Base-by-base conservation (phyloP, 2,888 invertebrate species). In the Anoncus sp. region DNA sequence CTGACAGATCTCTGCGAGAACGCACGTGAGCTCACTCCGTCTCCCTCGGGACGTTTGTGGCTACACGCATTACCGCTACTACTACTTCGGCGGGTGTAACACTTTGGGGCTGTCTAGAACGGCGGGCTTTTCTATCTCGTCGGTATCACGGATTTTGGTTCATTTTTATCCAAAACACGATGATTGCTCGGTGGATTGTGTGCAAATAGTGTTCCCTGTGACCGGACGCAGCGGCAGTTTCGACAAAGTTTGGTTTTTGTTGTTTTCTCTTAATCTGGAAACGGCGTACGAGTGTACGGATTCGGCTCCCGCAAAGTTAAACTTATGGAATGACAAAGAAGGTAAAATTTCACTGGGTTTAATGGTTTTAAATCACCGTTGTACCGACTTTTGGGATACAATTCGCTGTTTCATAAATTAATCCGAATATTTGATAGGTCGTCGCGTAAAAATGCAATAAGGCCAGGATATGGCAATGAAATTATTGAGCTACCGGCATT, bases 241-340 rank as follows among this genome's bases (percentile, higher is more conserved):
- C 74, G 16, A 66, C 62, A 63, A 51, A 78, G 69, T 76, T 70
- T 65, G 14, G 31, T 73, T 55, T 59, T 74, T 67, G n/a, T 63
- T 72, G 49, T 74, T 66, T 31, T 14, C 10, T 43, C 43, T 62
- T 20, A 35, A 47, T 69, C 73, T 65, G 66, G 53, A 60, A 74
- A 76, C 72, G 63, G 57, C 72, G 65, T 57, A 73, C 69, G 72
- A 70, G 78, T 76, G 69, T 57, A 69, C 70, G 69, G 63, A 76
- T 74, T 69, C 77, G 60, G 57, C 74, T 71, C 20, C 72, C 72
- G 72, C 74, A 35, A 72, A 69, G 75, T 77, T 75, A 71, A 70
- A 66, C 75, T 84, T 86, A 86, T 89, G 90, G 90, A 89, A 90
- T 90, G 90, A 89, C 89, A 86, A 84, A 87, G 84, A 89, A 90